These are phyloP conservation scores for Micropterix aruncella DNA, from an alignment of 2,888 invertebrate species.

Conservation along the genomic window DNA sequence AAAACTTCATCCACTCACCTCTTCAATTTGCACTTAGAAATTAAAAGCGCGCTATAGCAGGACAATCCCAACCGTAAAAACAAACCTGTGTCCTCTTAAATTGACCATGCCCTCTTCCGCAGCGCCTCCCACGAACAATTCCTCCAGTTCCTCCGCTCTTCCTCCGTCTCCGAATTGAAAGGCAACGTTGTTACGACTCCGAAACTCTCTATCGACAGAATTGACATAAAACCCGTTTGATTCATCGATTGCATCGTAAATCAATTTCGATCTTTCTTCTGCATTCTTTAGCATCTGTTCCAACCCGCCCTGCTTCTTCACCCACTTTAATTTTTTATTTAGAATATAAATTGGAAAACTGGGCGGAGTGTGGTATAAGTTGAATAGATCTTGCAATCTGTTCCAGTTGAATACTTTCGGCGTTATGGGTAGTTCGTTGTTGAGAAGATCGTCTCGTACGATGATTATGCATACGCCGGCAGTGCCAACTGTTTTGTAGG, in stretches of 20 bases:
- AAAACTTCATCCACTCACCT: too few species aligned
- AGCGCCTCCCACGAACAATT: slow-evolving; percentile 59
- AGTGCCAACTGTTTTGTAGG: slow-evolving; percentile 86
- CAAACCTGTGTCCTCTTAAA: slow-evolving; percentile 72
- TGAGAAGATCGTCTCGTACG: slow-evolving; percentile 69
- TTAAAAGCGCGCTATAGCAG: too few species aligned
- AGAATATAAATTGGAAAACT: slow-evolving; percentile 79
- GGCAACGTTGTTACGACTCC: slow-evolving; percentile 72
- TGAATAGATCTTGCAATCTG: slow-evolving; percentile 58
- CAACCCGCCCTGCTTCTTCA: slow-evolving; percentile 60
- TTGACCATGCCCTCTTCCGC: slow-evolving; percentile 54
- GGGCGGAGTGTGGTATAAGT: slow-evolving; percentile 79
- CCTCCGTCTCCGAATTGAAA: slow-evolving; percentile 51
- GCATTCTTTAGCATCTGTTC: slow-evolving; percentile 52
- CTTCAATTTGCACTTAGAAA: too few species aligned
- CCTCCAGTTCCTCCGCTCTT: slow-evolving; percentile 57
- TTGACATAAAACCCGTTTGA: slow-evolving; percentile 66
- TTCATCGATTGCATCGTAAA: slow-evolving; percentile 59
- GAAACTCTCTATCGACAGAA: slow-evolving; percentile 40
- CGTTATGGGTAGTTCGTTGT: slow-evolving; percentile 49
- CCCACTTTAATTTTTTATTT: slow-evolving; percentile 73
- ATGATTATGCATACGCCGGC: slow-evolving; percentile 77
- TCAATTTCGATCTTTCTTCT: slow-evolving; percentile 43
- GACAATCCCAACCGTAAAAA: too few species aligned
- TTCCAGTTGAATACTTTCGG: slow-evolving; percentile 68